Conservation (phyloP, 2,888 invertebrate species). For the Orthosia incerta region DNA sequence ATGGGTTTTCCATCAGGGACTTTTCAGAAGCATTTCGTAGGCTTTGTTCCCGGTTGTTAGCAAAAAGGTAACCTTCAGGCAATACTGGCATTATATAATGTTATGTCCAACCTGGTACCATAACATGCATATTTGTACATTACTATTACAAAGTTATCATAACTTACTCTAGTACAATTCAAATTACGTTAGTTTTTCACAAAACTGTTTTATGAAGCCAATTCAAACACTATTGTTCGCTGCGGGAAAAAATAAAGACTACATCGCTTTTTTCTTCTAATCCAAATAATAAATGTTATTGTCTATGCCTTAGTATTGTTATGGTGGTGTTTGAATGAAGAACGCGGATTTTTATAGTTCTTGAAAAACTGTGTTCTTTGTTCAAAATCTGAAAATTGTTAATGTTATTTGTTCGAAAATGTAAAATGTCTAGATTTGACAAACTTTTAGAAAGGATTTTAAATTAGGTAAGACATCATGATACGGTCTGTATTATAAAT, state of each 20-base stretch:
- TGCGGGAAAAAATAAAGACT: constrained; percentile 11
- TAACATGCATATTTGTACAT: neutral
- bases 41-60: too few species aligned
- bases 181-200: constrained; percentile 2
- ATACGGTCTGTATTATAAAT: neutral
- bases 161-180: neutral
- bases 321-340: neutral
- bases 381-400: neutral
- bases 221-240: constrained; percentile 37
- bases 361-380: too few species aligned
- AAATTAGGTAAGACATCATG: neutral
- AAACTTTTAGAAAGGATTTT: too few species aligned
- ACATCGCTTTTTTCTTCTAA: constrained; percentile 6
- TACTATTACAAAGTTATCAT: neutral
- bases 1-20: too few species aligned
- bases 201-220: constrained; percentile 18
- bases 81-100: too few species aligned
- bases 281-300: constrained; percentile 6
- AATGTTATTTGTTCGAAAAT: neutral
- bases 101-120: too few species aligned
- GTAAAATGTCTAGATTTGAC: neutral
- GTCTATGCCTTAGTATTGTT: constrained; percentile 10
- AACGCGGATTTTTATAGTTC: neutral
- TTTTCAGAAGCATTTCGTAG: too few species aligned
- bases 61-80: too few species aligned